Evolutionary conservation across 2,797 vertebrate genomes (phyloP), one percentile per base, ranked within the genome.

Genomic region (Xenops minutus): DNA sequence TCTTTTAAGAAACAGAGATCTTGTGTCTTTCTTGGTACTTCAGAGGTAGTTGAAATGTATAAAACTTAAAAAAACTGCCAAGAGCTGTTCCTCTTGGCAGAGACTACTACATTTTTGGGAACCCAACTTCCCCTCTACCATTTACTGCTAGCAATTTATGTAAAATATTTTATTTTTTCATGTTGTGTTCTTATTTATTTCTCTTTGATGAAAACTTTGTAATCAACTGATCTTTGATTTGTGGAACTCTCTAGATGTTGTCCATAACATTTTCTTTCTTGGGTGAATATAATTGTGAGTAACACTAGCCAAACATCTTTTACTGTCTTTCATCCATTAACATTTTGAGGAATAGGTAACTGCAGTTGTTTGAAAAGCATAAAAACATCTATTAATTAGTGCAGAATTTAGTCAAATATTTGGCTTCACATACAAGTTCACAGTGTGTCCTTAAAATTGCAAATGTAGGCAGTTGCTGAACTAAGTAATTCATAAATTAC

Each of bases 241-340:
- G 48, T 61, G 32, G 30, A 78, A 32, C 10, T 72, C 20, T 12
- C 46, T 51, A 56, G 14, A 16, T 54, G 9, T 10, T 74, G 14
- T n/a, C 48, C 63, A 43, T 51, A 67, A 52, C 2, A 3, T 68
- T 75, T 88, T 37, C 6, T 54, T 88, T 85, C 34, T 71, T 55
- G 9, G 0, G 0, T 46, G 16, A 78, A 49, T 68, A 63, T 49
- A 37, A 8, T n/a, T 63, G 14, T 30, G 27, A 56, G 5, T 29
- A 12, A 8, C 61, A 16, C 19, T 58, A 48, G 15, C 18, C 72
- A 91, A 79, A 18, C 3, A n/a, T 30, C 1, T n/a, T 86, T 85
- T 58, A 52, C 12, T 79, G 18, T 37, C 37, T 61, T 83, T 7
- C 11, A 36, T 61, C 27, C n/a, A 4, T 37, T 68, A 72, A 55